Conservation (phyloP, 2,113 vertebrate species). For the Hucho hucho region DNA sequence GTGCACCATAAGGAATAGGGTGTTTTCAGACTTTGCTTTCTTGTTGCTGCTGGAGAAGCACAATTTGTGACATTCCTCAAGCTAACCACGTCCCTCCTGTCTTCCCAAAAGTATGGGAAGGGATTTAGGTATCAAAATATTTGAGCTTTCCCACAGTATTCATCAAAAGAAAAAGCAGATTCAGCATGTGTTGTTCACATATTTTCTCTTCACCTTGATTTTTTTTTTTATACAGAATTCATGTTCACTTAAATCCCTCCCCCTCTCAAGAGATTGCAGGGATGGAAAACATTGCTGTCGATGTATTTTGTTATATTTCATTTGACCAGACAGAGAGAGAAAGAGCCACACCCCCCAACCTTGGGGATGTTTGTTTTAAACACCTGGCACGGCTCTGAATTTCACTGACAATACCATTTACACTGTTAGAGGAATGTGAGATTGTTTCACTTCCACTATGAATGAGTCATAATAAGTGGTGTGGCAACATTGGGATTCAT, state of each 20-base stretch:
- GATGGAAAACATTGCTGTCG: constrained; percentile 30
- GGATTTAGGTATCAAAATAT: constrained; percentile 10
- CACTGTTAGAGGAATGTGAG: not conserved
- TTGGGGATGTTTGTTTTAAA: no score
- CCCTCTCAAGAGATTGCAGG: constrained; percentile 27
- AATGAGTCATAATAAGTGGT: not conserved
- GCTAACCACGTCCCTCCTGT: constrained; percentile 17
- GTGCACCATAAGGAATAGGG: no score
- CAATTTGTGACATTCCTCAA: constrained; percentile 39
- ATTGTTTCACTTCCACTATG: not conserved
- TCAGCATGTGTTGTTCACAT: constrained; percentile 43
- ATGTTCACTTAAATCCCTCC: constrained; percentile 39
- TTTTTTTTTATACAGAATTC: constrained; percentile 26
- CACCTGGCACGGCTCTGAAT: not conserved
- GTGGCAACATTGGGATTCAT: not conserved
- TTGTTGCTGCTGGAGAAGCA: constrained; percentile 34
- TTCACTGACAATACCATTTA: not conserved
- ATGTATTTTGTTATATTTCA: constrained; percentile 42
- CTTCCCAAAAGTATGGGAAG: constrained; percentile 9
- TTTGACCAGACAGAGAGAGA: constrained; percentile 36
- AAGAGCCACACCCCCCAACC: constrained; percentile 1
- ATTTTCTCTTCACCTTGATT: constrained; percentile 22
- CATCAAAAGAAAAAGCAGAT: constrained; percentile 22
- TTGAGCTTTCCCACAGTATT: constrained; percentile 25
- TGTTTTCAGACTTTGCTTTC: constrained; percentile 38